Evolutionary conservation across 2,888 invertebrate genomes (phyloP).

Genomic region (Cephonodes hylas): DNA sequence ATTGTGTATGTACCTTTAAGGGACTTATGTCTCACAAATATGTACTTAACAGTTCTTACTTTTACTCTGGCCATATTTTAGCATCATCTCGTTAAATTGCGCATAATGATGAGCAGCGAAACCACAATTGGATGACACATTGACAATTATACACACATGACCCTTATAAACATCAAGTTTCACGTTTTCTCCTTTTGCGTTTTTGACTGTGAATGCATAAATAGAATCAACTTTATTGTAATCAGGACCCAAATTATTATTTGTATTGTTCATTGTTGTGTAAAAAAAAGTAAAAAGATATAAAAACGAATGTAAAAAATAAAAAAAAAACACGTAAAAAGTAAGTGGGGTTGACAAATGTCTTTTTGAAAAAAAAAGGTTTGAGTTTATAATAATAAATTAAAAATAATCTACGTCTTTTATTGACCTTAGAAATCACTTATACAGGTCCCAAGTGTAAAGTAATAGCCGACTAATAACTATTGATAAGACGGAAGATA

Average conservation of each 20-base stretch:
- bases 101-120: neutral
- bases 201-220: neutral
- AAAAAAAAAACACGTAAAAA: neutral
- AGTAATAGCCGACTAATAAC: too few species aligned
- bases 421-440: too few species aligned
- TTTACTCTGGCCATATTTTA: neutral
- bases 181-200: neutral
- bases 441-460: too few species aligned
- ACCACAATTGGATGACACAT: neutral
- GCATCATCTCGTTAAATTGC: neutral
- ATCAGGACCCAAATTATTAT: neutral
- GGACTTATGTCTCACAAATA: neutral
- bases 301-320: neutral
- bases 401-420: too few species aligned
- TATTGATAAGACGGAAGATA: too few species aligned
- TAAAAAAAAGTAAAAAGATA: neutral
- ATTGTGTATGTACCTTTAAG: too few species aligned
- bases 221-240: neutral
- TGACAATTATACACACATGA: neutral
- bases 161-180: neutral
- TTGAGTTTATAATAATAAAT: too few species aligned
- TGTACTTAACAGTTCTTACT: neutral
- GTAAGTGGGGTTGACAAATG: neutral
- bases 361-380: too few species aligned
- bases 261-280: neutral